Evolutionary conservation across 2,888 invertebrate species (phyloP), one percentile per base, ranked within the genome.

Genomic region (Xanthostigma xanthostigma): DNA sequence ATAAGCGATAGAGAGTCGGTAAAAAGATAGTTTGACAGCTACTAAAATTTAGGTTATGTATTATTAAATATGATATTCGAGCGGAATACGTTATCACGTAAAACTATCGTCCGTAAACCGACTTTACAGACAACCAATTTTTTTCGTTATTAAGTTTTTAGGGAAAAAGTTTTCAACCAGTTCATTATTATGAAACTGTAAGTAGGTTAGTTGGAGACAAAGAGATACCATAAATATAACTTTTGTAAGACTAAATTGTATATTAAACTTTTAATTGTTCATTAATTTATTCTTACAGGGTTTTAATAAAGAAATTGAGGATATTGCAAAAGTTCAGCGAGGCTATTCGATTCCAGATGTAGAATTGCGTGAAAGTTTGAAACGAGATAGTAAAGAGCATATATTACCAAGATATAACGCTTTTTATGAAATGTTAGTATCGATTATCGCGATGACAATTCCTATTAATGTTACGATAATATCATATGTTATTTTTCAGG

Each of bases 271-370:
- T 17, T 17, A 17, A 17, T 17, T 17, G 17, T 17, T 17, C 17
- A 17, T 17, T 27, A 27, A 27, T 27, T 5, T 27, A 27, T 27
- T 27, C 54, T 64, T 62, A 14, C 62, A 93, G 91, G 84, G 86
- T 45, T 96, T 96, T 67, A 95, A 96, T 67, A 91, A 92, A 63
- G 96, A 96, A 67, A 82, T 96, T 64, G 95, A 96, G 61, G 94
- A 95, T 59, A 78, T 85, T 11, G 78, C 81, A 2, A 81, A 84
- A 56, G 77, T 79, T 35, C 95, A 96, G 70, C 79, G 90, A 52
- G 81, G 84, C 36, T 95, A 94, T 71, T 88, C 92, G 45, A 89
- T 96, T 59, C 95, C 96, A 0, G 95, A 96, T 71, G 76, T 84
- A 1, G 91, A 93, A 60, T 71, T 96, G 46, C 75, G 95, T 41